Evolutionary conservation across 92 coral and sea anemone species (phyloP).

Genomic region (Blastomussa wellsi): DNA sequence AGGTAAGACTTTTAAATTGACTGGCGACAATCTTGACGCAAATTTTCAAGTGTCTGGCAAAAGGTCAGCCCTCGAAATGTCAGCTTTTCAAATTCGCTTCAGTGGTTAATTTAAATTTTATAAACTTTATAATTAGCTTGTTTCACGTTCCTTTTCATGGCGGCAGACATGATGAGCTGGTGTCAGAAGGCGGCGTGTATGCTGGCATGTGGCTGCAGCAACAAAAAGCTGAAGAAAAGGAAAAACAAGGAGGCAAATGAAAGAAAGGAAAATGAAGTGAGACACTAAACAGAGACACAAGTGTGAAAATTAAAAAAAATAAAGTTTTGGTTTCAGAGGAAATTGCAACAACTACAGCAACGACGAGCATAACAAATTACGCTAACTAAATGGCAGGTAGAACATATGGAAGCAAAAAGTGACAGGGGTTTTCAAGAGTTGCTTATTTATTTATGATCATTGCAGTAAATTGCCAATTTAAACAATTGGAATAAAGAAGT

Average conservation of each 20-base stretch:
- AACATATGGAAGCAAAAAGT: no score
- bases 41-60: not conserved
- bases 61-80: not conserved
- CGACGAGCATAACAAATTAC: no score
- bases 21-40: not conserved
- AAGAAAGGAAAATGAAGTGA: not conserved
- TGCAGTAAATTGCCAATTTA: no score
- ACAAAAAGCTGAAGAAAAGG: slow-evolving; percentile 45
- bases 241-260: slow-evolving; percentile 27
- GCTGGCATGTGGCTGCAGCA: slow-evolving; percentile 90
- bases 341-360: not conserved
- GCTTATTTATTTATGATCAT: no score
- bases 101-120: not conserved
- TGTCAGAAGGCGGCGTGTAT: slow-evolving; percentile 70
- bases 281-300: not conserved
- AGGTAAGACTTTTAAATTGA: slow-evolving; percentile 59
- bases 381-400: no score
- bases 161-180: slow-evolving; percentile 74
- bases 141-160: no score
- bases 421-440: no score
- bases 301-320: not conserved
- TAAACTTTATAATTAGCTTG: no score
- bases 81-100: not conserved
- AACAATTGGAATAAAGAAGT: no score
- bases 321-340: not conserved